Evolutionary conservation across 2,797 vertebrate genomes (phyloP).

Genomic region (Myiotriccus ornatus): DNA sequence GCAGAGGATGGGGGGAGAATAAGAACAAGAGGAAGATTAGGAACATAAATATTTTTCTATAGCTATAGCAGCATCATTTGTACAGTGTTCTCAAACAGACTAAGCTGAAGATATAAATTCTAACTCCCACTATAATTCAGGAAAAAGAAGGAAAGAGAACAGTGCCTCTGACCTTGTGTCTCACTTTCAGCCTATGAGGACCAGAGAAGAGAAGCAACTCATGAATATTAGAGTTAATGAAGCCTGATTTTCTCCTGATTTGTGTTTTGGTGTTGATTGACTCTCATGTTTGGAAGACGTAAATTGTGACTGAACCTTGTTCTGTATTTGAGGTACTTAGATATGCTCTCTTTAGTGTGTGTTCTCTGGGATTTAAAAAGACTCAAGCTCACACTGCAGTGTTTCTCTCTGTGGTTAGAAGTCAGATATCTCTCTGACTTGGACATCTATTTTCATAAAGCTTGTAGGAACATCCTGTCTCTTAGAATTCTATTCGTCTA

Average conservation of each 20-base stretch:
- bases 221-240: constrained; percentile 32
- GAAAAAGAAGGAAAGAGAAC: not conserved
- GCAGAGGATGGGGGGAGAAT: not conserved
- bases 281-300: not conserved
- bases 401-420: not conserved
- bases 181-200: not conserved
- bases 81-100: not conserved
- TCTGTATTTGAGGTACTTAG: not conserved
- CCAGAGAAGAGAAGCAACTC: not conserved
- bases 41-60: not conserved
- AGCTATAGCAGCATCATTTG: not conserved
- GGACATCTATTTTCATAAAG: not conserved
- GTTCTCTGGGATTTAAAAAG: not conserved
- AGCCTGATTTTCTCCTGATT: constrained; percentile 17
- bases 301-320: not conserved
- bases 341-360: not conserved
- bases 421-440: not conserved
- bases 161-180: not conserved
- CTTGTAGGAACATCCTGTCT: not conserved
- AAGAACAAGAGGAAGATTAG: not conserved
- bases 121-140: not conserved
- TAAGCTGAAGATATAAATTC: not conserved
- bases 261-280: not conserved
- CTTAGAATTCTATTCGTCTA: not conserved
- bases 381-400: not conserved